Evolutionary conservation across 1,140 invertebrate species (phyloP).

Genomic region (Ectropis grisescens): DNA sequence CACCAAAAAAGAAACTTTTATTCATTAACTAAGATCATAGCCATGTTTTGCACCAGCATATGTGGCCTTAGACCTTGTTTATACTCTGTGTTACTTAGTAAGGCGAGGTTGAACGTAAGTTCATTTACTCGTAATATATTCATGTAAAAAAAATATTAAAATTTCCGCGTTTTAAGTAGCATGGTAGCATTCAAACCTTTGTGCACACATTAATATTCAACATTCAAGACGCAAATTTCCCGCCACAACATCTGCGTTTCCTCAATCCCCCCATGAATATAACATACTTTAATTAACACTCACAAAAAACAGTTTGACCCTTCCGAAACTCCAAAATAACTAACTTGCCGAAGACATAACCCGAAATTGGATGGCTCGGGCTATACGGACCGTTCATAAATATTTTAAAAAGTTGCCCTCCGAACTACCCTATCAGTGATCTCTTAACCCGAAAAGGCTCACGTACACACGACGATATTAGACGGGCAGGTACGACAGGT

Average conservation of each 20-base stretch:
- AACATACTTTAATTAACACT: constrained; percentile 52
- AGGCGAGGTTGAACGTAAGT: too few species aligned
- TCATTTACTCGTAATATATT: too few species aligned
- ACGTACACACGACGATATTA: constrained; percentile 40
- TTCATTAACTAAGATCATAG: too few species aligned
- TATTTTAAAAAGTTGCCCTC: constrained; percentile 56
- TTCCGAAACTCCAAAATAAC: constrained; percentile 45
- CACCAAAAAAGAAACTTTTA: too few species aligned
- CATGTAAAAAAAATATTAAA: too few species aligned
- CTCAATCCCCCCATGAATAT: constrained; percentile 17
- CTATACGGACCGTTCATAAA: constrained; percentile 53
- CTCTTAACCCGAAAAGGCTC: constrained; percentile 42
- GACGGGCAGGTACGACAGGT: constrained; percentile 47
- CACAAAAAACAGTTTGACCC: constrained; percentile 52
- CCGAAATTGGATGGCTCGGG: constrained; percentile 62
- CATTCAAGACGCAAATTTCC: too few species aligned
- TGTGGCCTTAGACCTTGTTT: too few species aligned
- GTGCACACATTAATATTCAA: too few species aligned
- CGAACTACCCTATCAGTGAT: constrained; percentile 47
- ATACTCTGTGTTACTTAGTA: too few species aligned
- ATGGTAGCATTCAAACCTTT: too few species aligned
- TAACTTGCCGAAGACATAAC: constrained; percentile 63
- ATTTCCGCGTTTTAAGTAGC: too few species aligned
- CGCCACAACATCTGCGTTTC: neutral
- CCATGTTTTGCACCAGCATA: too few species aligned